Base-by-base conservation (phyloP, 1,140 invertebrate species). In the Homalodisca vitripennis region DNA sequence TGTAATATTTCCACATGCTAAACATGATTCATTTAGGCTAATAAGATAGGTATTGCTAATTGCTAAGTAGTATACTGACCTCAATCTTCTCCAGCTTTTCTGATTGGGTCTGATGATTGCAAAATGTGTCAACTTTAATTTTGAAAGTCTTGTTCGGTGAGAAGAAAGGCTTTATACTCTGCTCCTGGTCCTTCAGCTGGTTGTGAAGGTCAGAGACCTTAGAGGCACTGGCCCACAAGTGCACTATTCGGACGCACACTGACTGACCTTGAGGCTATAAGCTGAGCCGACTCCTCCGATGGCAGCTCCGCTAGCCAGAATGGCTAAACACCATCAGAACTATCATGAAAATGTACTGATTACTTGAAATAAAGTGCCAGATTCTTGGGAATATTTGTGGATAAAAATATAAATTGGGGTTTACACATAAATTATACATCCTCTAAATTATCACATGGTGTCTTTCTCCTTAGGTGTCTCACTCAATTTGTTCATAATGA, bases 81-180 rank as follows among this genome's bases (percentile, higher is more conserved):
- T 97, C 93, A 73, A 97, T 93, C 80, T 91, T 93, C 2, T 89
- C 80, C 30, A 95, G 80, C 84, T 96, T 96, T 74, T 94, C 88
- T 46, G 81, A 79, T 76, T 89, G 88, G 14, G 83, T 84, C 71
- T 93, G 89, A 80, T 92, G 92, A 77, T 90, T 94, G 77, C 93
- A 92, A 80, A 93, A 96, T 6, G 90, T 90, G 80, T 96, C 93
- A 14, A 97, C 91, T 71, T 87, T 85, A n/a, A 96, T 85, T 83
- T 90, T 91, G 75, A 93, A 95, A 10, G 89, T 86, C 71, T 82
- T 84, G 0, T 86, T 77, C 24, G 77, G 67, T 26, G 78, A 73
- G 71, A 85, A 83, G 77, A 86, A 86, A 3, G 79, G 75, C 34
- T 82, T 75, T 53, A 87, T 80, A 65, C 83, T 75, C 67, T 78